These are phyloP conservation scores for Bovichtus diacanthus DNA, from an alignment of 2,797 vertebrate species.

Conservation along the genomic window DNA sequence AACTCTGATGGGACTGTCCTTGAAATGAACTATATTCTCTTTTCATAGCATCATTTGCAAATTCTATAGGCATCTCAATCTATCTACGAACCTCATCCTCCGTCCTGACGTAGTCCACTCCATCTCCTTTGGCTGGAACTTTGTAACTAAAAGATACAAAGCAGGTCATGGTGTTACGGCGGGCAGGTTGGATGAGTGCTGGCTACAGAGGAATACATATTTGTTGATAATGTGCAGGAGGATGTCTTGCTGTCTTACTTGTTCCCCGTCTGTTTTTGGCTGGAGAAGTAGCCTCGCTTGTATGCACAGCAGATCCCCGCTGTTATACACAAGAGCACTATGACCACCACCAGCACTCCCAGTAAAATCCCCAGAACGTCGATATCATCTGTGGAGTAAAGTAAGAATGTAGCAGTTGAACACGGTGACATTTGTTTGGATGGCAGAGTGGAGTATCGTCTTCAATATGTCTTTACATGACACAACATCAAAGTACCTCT, in stretches of 20 bases:
- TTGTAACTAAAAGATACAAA: slow-evolving; percentile 89
- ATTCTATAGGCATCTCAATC: not conserved
- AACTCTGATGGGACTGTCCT: not conserved
- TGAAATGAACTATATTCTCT: not conserved
- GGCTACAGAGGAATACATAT: not conserved
- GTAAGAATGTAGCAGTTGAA: not conserved
- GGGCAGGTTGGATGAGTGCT: rapidly evolving
- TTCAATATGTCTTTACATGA: not conserved
- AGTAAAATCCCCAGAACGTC: slow-evolving; percentile 92
- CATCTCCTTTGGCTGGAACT: slow-evolving; percentile 91
- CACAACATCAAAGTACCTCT: not conserved
- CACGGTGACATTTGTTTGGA: no score
- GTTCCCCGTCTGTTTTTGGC: slow-evolving; percentile 89
- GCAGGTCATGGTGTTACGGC: not conserved
- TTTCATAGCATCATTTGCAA: not conserved
- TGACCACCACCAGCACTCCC: slow-evolving; percentile 92
- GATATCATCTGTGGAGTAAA: slow-evolving; percentile 89
- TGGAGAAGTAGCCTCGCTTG: slow-evolving; percentile 93
- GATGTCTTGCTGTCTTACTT: slow-evolving; percentile 84
- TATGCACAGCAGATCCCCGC: slow-evolving; percentile 96
- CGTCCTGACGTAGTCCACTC: slow-evolving; percentile 95
- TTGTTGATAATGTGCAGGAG: not conserved
- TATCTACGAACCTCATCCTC: slow-evolving; percentile 91
- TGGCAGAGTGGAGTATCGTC: not conserved
- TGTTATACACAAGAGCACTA: slow-evolving; percentile 91